Base-by-base conservation (phyloP, 2,113 vertebrate genomes). In the Thalassoma bifasciatum region DNA sequence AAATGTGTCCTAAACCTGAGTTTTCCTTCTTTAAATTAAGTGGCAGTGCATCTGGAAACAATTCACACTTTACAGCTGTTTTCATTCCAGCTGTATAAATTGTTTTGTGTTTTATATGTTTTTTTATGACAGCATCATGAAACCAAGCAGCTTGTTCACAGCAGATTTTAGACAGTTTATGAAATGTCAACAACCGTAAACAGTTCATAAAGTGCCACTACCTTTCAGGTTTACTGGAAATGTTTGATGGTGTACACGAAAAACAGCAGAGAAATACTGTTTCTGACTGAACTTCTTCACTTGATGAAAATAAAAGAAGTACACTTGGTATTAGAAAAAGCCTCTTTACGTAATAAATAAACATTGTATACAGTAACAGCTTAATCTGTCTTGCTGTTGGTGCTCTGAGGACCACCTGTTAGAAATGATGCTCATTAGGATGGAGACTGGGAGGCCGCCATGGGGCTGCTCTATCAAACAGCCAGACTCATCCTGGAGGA, bases 401-500 rank as follows among this genome's bases (percentile, higher is more conserved):
- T 0, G 62, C 49, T 66, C 79, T 57, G 66, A 78, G 72, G 87
- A 88, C 85, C 89, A 90, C 88, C 86, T 82, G 83, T 84, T 74
- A 71, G 82, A 87, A 42, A 9, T 3, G 61, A 59, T 44, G 83
- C 83, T 91, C 70, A 82, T 88, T 89, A 91, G 67, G 50, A 56
- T 60, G 12, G 66, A 77, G 78, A 69, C 84, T 67, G 81, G 70
- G 87, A 90, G 89, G 84, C 88, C 52, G 68, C 88, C 69, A 21
- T 37, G 81, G 77, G 73, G 66, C 68, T 76, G 59, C 66, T 84
- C 81, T 77, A 70, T 85, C 73, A 87, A 83, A 85, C 47, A 78
- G 73, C 37, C 74, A 71, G 75, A 82, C 76, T 91, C 92, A 92
- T 91, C 83, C 82, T 72, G 61, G 64, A 89, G 88, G 89, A 91